Evolutionary conservation across 92 coral and sea anemone genomes (phyloP), one percentile per base, ranked within the genome.

Genomic region (Zoanthus sociatus): DNA sequence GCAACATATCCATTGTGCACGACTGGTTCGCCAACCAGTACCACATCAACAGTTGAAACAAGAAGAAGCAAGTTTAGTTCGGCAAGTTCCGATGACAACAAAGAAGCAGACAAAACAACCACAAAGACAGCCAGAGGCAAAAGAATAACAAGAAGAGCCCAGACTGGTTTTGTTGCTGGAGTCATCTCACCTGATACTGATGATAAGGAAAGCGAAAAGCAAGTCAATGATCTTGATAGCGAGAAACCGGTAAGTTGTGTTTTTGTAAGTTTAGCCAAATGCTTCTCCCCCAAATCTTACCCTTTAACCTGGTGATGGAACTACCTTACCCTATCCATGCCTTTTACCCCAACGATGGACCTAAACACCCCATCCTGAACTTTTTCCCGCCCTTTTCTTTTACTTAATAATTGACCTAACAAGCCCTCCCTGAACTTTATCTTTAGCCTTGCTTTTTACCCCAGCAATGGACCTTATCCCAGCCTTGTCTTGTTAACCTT

Each of bases 11-110:
- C 96, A 3, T 72, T 87, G 73, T 94, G 94, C 60, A 95, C 98
- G n/a, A 93, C 93, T 68, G 98, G 92, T 15, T 79, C 86, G 15
- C 69, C 98, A 15, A 95, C 98, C 51, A 91, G 90, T 87, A 91
- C 93, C 26, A 66, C 90, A 4, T 51, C 98, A 53, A 90, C 85
- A 42, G 71, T 60, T 61, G 85, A 67, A 45, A 17, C 75, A 20
- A 42, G 13, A 44, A 66, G 76, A 70, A 81, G 26, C 76, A 66
- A 71, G 46, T 16, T 81, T 18, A 81, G 75, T 46, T 81, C 85
- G 55, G 85, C 85, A 3, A 69, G 74, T 67, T 81, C 85, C 9
- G 75, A 81, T 47, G 85, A 81, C 85, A 81, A 81, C 21, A 81
- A 81, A 21, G 85, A 81, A 7, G 64, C 74, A 5, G 85, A 81